Percentiles rank a stretch among this genome's conserved stretches.
These are phyloP conservation scores for Nemopilema nomurai DNA, from an alignment of 30 jellyfish, hydroid and myxozoan genomes.

Conservation along the genomic window DNA sequence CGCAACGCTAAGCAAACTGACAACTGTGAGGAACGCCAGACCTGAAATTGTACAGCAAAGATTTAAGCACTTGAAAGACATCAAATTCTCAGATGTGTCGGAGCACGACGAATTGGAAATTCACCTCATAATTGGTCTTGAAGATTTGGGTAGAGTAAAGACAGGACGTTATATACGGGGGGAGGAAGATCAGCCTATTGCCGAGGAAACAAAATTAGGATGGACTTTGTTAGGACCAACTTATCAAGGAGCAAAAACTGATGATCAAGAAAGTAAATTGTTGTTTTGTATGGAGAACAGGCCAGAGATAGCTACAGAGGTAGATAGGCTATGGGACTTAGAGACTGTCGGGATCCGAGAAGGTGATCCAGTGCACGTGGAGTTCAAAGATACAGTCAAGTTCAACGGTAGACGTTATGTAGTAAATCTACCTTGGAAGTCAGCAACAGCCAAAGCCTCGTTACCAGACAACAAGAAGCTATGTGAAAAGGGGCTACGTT, in stretches of 20 bases:
- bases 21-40: slow-evolving; percentile 19
- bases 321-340: no score
- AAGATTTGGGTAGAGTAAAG: slow-evolving; percentile 21
- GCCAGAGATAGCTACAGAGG: slow-evolving; percentile 16
- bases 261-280: slow-evolving; percentile 8
- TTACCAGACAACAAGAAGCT: slow-evolving; percentile 39
- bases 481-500: slow-evolving; percentile 7
- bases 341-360: no score
- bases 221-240: slow-evolving; percentile 43
- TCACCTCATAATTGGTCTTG: slow-evolving; percentile 21
- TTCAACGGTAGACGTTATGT: slow-evolving; percentile 43
- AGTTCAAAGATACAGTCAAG: slow-evolving; percentile 25
- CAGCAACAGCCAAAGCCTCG: slow-evolving; percentile 14
- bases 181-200: slow-evolving; percentile 14
- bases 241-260: not conserved
- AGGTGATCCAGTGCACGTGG: slow-evolving; percentile 28
- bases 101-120: slow-evolving; percentile 28
- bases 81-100: slow-evolving; percentile 32
- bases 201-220: slow-evolving; percentile 43
- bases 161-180: slow-evolving; percentile 32
- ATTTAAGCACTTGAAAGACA: slow-evolving; percentile 30
- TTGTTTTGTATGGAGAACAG: slow-evolving; percentile 11
- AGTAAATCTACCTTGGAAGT: slow-evolving; percentile 47
- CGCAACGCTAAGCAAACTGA: slow-evolving; percentile 30
- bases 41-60: slow-evolving; percentile 27